Evolutionary conservation across 1,140 invertebrate genomes (phyloP), one percentile per base, ranked within the genome.

Genomic region (Drosophila malerkotliana): DNA sequence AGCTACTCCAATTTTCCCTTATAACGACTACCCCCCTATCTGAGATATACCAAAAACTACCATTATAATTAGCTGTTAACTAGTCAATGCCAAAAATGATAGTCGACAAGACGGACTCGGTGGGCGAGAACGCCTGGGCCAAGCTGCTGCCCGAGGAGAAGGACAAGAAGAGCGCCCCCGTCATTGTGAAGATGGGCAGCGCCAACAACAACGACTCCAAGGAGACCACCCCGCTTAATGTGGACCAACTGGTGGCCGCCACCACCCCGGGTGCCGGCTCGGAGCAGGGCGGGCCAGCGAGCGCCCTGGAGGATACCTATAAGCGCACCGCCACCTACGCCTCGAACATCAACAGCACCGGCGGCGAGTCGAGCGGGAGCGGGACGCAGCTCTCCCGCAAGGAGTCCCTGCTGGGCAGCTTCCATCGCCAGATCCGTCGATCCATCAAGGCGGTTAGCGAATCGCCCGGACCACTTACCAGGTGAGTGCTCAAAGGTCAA

Each of bases 361-460:
- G 83, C 18, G 83, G 83, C 44, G 83, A 88, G 45, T 88, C 83
- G 1, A 88, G 79, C 60, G 58, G 72, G 48, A 88, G 83, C 32
- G 83, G 83, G 0, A 88, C 83, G 0, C 61, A 83, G 49, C 79
- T 89, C 49, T 71, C 77, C 10, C 85, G 91, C 34, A 91, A 92
- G 66, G 91, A 91, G 66, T 92, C 91, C 30, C 69, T 94, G 21
- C 85, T 94, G 49, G 92, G 91, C 52, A 92, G 93, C 39, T 93
- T 94, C 79, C 92, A 93, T 44, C 91, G 91, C 72, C 93, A 94
- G 59, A 84, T 94, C 49, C 92, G 93, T 55, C 92, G 93, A 48
- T 94, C 94, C 8, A 92, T 94, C 4, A 92, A 92, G 51, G 91
- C 90, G 8, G 91, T 92, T 54, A 91, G 90, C 63, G 91, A 92